These are phyloP conservation scores for Hermaeophaga mercurialis DNA, from an alignment of 2,888 invertebrate species.

Conservation along the genomic window DNA sequence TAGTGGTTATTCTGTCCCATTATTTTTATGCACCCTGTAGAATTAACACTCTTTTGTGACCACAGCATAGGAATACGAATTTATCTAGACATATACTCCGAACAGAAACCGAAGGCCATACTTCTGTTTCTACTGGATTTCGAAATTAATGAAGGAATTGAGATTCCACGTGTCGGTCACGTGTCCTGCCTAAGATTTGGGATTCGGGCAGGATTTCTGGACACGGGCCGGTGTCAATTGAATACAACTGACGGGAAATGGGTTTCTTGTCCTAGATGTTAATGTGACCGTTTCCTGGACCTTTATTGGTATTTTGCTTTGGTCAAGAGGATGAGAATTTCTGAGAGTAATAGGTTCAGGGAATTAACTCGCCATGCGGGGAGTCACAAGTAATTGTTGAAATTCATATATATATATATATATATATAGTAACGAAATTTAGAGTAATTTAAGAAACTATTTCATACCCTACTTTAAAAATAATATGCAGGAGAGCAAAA, in stretches of 20 bases:
- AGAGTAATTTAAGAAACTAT: too few relatives aligned
- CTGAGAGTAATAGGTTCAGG: conserved; percentile 16
- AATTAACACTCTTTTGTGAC: too few relatives aligned
- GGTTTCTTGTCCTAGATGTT: conserved; percentile 37
- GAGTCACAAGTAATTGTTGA: neutral
- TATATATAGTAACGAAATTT: too few relatives aligned
- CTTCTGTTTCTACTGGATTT: neutral
- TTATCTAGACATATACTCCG: too few relatives aligned
- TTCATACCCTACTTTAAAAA: too few relatives aligned
- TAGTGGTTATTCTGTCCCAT: too few relatives aligned
- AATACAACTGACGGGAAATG: conserved; percentile 40
- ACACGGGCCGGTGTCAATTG: conserved; percentile 36
- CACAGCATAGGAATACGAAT: too few relatives aligned
- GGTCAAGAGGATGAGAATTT: conserved; percentile 25
- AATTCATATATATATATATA: too few relatives aligned
- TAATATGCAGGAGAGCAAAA: too few relatives aligned
- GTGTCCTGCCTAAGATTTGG: conserved; percentile 13
- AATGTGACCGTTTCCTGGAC: conserved; percentile 34
- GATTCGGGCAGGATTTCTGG: conserved; percentile 22
- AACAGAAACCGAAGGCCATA: neutral
- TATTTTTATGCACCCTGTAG: too few relatives aligned
- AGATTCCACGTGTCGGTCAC: conserved; percentile 20
- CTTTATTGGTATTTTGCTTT: conserved; percentile 21
- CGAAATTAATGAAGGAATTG: conserved; percentile 16
- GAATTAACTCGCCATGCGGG: conserved; percentile 7